Percentiles rank a stretch among this genome's conserved stretches.
phyloP scores from a whole-genome alignment of 1,140 invertebrate species.

The Tenebrio molitor region DNA sequence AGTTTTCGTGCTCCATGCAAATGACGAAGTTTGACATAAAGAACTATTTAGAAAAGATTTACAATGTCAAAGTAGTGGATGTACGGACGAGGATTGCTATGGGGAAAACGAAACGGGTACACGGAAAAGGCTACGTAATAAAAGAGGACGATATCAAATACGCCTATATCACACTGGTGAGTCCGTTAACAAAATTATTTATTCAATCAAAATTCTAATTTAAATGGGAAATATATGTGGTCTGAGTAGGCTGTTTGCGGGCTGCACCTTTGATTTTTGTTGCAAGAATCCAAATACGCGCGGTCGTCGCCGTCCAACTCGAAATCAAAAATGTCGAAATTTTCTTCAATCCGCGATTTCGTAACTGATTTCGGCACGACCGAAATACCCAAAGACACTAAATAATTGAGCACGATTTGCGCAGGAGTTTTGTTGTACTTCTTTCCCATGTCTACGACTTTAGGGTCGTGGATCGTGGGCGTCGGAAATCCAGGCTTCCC shows the following conservation, averaged over 20 bases:
- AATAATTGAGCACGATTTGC: slow-evolving; percentile 77
- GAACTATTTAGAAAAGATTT: slow-evolving; percentile 97
- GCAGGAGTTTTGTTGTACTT: slow-evolving; percentile 77
- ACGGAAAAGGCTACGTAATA: slow-evolving; percentile 73
- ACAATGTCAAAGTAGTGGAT: slow-evolving; percentile 79
- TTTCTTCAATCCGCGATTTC: slow-evolving; percentile 79
- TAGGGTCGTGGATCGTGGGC: slow-evolving; percentile 70
- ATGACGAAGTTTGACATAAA: slow-evolving; percentile 91
- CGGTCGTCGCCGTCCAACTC: slow-evolving; percentile 75
- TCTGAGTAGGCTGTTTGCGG: slow-evolving; percentile 66
- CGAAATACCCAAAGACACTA: slow-evolving; percentile 80
- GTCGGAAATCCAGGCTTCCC: slow-evolving; percentile 69
- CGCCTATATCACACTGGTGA: slow-evolving; percentile 86
- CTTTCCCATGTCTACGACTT: slow-evolving; percentile 71
- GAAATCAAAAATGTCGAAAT: slow-evolving; percentile 85
- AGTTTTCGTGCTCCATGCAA: slow-evolving; percentile 89
- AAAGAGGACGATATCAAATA: slow-evolving; percentile 90
- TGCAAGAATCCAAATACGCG: slow-evolving; percentile 71
- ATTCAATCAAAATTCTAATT: slow-evolving; percentile 58
- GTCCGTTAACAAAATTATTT: too few species aligned
- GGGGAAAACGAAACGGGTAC: slow-evolving; percentile 71
- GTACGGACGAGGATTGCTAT: slow-evolving; percentile 80
- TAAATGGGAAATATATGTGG: slow-evolving; percentile 75
- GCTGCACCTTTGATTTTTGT: slow-evolving; percentile 72
- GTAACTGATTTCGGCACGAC: slow-evolving; percentile 88